These are phyloP conservation scores for Prunella strophiata DNA, from an alignment of 2,797 vertebrate genomes.

Conservation along the genomic window DNA sequence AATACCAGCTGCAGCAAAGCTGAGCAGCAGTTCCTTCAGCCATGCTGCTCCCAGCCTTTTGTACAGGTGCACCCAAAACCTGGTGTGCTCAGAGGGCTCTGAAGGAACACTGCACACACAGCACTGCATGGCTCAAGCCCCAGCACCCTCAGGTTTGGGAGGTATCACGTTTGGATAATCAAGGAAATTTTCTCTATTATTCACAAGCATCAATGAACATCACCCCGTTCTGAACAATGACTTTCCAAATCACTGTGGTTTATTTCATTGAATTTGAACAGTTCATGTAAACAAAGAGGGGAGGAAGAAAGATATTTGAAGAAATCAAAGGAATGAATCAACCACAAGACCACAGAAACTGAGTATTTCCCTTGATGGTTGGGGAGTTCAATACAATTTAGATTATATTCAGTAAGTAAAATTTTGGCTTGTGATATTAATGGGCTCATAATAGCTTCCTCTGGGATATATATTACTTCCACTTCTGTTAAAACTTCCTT, in stretches of 20 bases:
- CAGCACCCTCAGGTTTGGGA: neutral
- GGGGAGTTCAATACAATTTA: constrained; percentile 50
- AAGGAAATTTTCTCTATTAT: neutral
- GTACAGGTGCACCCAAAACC: accelerated
- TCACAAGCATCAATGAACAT: neutral
- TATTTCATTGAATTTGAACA: neutral
- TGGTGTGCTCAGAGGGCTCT: accelerated
- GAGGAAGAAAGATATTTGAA: neutral
- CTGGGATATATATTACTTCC: constrained; percentile 66
- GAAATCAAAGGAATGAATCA: constrained; percentile 51
- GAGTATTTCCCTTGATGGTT: neutral
- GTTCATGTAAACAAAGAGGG: constrained; percentile 14
- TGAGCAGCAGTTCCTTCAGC: neutral
- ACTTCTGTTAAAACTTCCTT: constrained; percentile 69
- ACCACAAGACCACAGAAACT: constrained; percentile 27
- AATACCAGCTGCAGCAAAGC: neutral
- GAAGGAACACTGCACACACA: accelerated
- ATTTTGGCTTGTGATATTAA: constrained; percentile 63
- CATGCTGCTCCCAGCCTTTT: neutral
- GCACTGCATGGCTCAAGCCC: accelerated
- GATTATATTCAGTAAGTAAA: constrained; percentile 61
- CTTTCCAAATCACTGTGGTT: neutral
- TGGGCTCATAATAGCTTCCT: constrained; percentile 67
- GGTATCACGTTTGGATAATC: accelerated
- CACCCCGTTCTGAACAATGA: neutral